These are phyloP conservation scores for Gymnarchus niloticus DNA, from an alignment of 2,113 vertebrate species.

Conservation along the genomic window DNA sequence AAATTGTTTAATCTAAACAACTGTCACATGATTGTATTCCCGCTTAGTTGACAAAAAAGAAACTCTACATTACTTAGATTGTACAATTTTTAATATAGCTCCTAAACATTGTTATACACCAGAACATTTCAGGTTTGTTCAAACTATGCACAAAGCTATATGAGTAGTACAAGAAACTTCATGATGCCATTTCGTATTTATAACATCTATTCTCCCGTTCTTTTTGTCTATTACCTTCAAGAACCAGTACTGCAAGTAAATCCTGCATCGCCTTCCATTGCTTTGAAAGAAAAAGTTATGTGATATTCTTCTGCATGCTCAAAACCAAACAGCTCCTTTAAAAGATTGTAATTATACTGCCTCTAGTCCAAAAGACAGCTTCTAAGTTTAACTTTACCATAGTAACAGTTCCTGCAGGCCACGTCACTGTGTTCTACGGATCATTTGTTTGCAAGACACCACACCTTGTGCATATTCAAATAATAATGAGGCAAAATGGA, in stretches of 20 bases:
- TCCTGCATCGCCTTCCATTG: not conserved
- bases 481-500: not conserved
- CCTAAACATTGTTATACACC: not conserved
- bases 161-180: not conserved
- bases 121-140: not conserved
- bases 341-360: constrained; percentile 8
- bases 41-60: not conserved
- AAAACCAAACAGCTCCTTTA: constrained; percentile 9
- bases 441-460: not conserved
- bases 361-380: not conserved
- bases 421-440: not conserved
- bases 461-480: not conserved
- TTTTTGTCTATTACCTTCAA: not conserved
- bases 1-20: not conserved
- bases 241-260: not conserved
- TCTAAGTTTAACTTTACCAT: not conserved
- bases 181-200: not conserved
- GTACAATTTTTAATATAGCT: not conserved
- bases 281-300: not conserved
- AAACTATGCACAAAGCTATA: not conserved
- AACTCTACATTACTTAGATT: not conserved
- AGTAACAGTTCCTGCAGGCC: not conserved
- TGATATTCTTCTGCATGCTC: not conserved
- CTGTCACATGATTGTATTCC: not conserved
- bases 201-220: not conserved